phyloP scores from a whole-genome alignment of 2,797 vertebrate genomes.

The Eurystomus glaucurus region DNA sequence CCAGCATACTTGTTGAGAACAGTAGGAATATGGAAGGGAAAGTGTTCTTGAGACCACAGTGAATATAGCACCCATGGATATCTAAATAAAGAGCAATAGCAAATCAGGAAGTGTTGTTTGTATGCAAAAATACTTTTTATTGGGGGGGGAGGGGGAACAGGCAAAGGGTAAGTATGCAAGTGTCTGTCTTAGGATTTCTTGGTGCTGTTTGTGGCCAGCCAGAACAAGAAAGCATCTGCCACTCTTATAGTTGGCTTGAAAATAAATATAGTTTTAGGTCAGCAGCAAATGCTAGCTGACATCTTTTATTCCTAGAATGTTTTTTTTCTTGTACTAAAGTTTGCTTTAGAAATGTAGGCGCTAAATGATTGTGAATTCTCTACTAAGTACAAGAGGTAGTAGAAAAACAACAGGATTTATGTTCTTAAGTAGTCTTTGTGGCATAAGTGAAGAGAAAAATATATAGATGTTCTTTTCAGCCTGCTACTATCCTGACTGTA shows the following conservation, averaged over 20 bases:
- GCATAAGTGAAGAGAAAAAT: background rate
- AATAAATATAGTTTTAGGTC: slow-evolving; percentile 41
- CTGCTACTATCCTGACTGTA: background rate
- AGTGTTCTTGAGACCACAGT: background rate
- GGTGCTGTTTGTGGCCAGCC: slow-evolving; percentile 11
- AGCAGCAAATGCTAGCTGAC: slow-evolving; percentile 21
- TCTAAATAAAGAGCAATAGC: background rate
- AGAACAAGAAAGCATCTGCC: slow-evolving; percentile 60
- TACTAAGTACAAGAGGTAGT: background rate
- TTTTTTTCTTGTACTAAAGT: background rate
- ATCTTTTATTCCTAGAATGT: slow-evolving; percentile 26
- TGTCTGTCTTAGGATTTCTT: slow-evolving; percentile 29
- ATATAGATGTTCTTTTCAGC: background rate
- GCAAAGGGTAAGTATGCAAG: background rate
- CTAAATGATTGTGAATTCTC: slow-evolving; percentile 26
- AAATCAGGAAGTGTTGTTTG: slow-evolving; percentile 8
- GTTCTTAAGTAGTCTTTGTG: background rate
- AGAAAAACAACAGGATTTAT: slow-evolving; percentile 2
- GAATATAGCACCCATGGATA: background rate
- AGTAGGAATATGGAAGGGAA: background rate
- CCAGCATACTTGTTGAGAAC: background rate
- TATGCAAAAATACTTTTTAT: background rate
- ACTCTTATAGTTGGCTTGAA: slow-evolving; percentile 23
- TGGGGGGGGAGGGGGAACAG: background rate
- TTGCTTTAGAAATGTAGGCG: background rate